These are phyloP conservation scores for Fopius arisanus DNA, from an alignment of 1,140 invertebrate species.

Conservation along the genomic window DNA sequence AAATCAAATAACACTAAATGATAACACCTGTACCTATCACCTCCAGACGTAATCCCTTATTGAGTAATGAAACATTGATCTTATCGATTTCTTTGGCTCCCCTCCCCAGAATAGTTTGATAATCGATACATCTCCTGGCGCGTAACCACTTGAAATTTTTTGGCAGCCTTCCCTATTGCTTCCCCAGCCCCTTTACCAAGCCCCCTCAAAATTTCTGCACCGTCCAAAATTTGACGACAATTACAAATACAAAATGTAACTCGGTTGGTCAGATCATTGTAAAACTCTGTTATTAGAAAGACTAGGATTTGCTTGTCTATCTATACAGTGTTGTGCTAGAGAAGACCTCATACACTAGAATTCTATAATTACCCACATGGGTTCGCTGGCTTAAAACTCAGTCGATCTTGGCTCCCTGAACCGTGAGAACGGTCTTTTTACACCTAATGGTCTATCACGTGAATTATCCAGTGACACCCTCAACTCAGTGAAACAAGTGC, in stretches of 20 bases:
- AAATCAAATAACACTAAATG: too few relatives aligned
- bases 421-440: slow-evolving; percentile 55
- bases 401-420: slow-evolving; percentile 63
- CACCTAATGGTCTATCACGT: slow-evolving; percentile 45
- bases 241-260: neutral
- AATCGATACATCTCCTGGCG: neutral
- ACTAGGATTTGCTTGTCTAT: slow-evolving; percentile 5
- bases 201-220: neutral
- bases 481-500: neutral
- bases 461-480: slow-evolving; percentile 27
- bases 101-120: neutral
- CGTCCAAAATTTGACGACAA: neutral
- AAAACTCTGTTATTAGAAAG: slow-evolving; percentile 14
- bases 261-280: slow-evolving; percentile 1
- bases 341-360: slow-evolving; percentile 59
- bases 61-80: neutral
- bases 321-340: slow-evolving; percentile 41
- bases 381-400: slow-evolving; percentile 63
- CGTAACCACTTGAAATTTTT: neutral
- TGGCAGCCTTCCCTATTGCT: neutral
- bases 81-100: slow-evolving; percentile 6
- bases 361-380: slow-evolving; percentile 60
- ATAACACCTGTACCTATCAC: too few relatives aligned
- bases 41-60: too few relatives aligned
- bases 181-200: neutral